A percentile compares a stretch with the other conserved stretches of the same genome.
Evolutionary conservation across 2,888 invertebrate genomes (phyloP).

Genomic region (Labia minor): DNA sequence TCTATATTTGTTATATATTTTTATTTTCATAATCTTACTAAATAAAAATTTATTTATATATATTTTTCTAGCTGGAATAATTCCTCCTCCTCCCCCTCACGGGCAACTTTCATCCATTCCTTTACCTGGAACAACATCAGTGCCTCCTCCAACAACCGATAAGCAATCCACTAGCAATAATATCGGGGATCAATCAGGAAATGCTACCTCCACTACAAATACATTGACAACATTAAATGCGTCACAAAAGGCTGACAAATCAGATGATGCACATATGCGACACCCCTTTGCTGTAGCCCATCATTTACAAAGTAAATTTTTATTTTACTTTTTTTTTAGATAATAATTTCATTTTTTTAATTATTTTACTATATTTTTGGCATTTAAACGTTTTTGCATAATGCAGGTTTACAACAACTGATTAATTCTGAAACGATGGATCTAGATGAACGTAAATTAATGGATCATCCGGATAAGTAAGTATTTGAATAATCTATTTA

Average conservation of each 20-base stretch:
- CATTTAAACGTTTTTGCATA: too few relatives aligned
- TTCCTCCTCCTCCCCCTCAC: slow-evolving; percentile 21
- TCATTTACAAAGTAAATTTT: background rate
- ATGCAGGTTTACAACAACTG: background rate
- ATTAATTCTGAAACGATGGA: slow-evolving; percentile 14
- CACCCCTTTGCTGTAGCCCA: slow-evolving; percentile 22
- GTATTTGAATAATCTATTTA: background rate
- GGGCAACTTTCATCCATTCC: slow-evolving; percentile 35
- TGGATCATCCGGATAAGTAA: background rate
- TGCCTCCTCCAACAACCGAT: slow-evolving; percentile 28
- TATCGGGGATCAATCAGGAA: slow-evolving; percentile 23
- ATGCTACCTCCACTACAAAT: slow-evolving; percentile 25
- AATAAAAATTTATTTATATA: background rate
- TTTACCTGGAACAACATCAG: slow-evolving; percentile 36
- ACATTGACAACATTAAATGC: slow-evolving; percentile 22
- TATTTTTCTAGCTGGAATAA: slow-evolving; percentile 27
- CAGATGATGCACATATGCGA: slow-evolving; percentile 21
- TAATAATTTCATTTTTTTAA: too few relatives aligned
- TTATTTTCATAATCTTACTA: too few relatives aligned
- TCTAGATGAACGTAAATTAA: slow-evolving; percentile 13
- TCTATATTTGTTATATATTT: background rate
- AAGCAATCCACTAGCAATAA: slow-evolving; percentile 27
- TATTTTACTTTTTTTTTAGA: too few relatives aligned
- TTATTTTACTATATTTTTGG: slow-evolving; percentile 5
- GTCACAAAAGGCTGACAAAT: slow-evolving; percentile 26